Conservation (phyloP, 2,113 vertebrate genomes). For the Centropus unirufus region DNA sequence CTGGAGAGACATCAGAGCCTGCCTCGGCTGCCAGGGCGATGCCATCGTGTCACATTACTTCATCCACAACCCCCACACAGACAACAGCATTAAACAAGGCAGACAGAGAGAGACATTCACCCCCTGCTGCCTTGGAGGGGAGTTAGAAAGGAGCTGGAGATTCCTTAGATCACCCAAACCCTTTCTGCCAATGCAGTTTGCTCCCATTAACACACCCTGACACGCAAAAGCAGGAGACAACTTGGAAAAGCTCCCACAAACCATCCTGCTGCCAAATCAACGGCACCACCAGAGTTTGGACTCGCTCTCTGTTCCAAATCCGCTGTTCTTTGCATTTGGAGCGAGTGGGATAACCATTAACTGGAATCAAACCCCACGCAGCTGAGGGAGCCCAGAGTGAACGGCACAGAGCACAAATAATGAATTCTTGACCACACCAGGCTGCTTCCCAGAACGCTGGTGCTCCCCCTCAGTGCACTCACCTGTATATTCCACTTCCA, state of each 20-base stretch:
- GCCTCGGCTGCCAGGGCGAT: fast-evolving
- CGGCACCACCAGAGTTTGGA: background rate
- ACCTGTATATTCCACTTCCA: slow-evolving; percentile 95
- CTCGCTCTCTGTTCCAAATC: background rate
- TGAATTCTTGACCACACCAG: fast-evolving
- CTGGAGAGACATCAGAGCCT: fast-evolving
- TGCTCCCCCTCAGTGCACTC: fast-evolving
- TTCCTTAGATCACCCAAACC: background rate
- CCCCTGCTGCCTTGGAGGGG: background rate
- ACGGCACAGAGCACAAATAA: background rate
- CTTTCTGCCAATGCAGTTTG: fast-evolving
- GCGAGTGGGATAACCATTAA: background rate
- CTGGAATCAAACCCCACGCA: background rate
- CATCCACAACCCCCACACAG: fast-evolving
- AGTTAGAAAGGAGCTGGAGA: background rate
- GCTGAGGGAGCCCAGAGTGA: background rate
- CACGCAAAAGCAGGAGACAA: background rate
- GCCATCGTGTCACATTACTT: fast-evolving
- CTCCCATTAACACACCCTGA: background rate
- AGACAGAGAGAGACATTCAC: fast-evolving
- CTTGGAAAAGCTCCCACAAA: background rate
- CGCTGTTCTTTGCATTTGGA: background rate
- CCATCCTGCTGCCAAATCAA: background rate
- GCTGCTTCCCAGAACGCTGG: background rate
- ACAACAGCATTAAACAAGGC: background rate